Evolutionary conservation across 1,140 invertebrate genomes (phyloP).

Genomic region (Paracyclopina nana): DNA sequence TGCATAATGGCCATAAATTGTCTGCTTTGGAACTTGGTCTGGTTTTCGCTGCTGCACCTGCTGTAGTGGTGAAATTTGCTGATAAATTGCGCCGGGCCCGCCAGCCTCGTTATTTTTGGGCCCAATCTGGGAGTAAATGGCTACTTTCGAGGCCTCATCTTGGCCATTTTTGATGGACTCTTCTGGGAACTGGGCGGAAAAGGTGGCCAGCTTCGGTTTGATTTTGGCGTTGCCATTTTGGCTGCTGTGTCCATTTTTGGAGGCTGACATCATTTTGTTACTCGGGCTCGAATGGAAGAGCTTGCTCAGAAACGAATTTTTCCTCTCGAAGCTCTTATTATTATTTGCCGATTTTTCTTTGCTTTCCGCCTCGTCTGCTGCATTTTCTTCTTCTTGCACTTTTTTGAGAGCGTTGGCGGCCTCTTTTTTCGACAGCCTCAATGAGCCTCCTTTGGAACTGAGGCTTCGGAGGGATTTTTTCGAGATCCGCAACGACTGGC

Average conservation of each 20-base stretch:
- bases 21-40: no score
- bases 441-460: conserved; percentile 15
- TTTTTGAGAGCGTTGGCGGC: neutral
- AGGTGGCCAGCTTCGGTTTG: conserved; percentile 17
- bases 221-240: conserved; percentile 5
- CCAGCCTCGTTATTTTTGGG: no score
- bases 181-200: conserved; percentile 21
- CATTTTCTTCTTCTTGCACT: neutral
- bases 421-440: conserved; percentile 14
- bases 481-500: conserved; percentile 13
- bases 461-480: conserved; percentile 9
- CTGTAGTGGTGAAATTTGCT: no score
- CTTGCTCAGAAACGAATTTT: conserved; percentile 15
- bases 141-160: no score
- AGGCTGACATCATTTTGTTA: no score
- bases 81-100: no score
- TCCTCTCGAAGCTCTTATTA: conserved; percentile 12
- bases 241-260: no score
- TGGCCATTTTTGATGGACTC: neutral
- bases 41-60: no score
- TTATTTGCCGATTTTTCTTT: no score
- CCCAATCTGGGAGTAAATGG: neutral
- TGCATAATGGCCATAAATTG: no score
- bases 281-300: no score
- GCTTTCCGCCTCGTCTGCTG: neutral